These are phyloP conservation scores for Caenorhabditis tropicalis DNA, from an alignment of 1,140 invertebrate genomes.

Conservation along the genomic window DNA sequence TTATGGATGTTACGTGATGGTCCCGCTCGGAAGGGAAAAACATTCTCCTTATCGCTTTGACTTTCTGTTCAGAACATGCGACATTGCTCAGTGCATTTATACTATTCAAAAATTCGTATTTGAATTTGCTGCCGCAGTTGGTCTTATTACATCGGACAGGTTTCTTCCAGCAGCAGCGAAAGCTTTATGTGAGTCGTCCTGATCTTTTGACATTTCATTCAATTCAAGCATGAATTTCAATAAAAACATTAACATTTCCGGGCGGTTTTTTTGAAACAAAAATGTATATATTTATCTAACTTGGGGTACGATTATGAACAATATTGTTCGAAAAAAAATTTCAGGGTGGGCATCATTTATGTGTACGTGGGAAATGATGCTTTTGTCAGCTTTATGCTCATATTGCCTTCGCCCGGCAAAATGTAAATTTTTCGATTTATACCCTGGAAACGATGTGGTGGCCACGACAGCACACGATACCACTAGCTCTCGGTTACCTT, in stretches of 20 bases:
- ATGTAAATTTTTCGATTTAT: constrained; percentile 55
- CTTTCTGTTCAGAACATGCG: constrained; percentile 64
- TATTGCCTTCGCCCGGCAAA: constrained; percentile 54
- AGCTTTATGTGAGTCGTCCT: constrained; percentile 67
- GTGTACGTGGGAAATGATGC: constrained; percentile 66
- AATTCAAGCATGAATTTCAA: too few relatives aligned
- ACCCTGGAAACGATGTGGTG: constrained; percentile 36
- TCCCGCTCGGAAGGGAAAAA: constrained; percentile 66
- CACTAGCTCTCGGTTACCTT: neutral
- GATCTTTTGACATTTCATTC: too few relatives aligned
- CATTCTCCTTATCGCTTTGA: constrained; percentile 59
- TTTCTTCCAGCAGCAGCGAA: constrained; percentile 62
- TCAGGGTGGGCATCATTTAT: constrained; percentile 68
- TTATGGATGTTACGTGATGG: constrained; percentile 67
- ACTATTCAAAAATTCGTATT: constrained; percentile 67
- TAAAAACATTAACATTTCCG: neutral
- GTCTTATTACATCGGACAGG: constrained; percentile 54
- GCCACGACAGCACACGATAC: neutral
- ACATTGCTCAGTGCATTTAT: constrained; percentile 60
- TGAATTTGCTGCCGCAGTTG: constrained; percentile 65
- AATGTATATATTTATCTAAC: too few relatives aligned
- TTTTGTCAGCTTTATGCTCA: constrained; percentile 63
- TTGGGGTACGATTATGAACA: too few relatives aligned
- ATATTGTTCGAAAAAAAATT: constrained; percentile 42
- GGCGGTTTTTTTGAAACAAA: too few relatives aligned